Evolutionary conservation across 2,113 vertebrate genomes (phyloP), one percentile per base, ranked within the genome.

Genomic region (Sorex fumeus): DNA sequence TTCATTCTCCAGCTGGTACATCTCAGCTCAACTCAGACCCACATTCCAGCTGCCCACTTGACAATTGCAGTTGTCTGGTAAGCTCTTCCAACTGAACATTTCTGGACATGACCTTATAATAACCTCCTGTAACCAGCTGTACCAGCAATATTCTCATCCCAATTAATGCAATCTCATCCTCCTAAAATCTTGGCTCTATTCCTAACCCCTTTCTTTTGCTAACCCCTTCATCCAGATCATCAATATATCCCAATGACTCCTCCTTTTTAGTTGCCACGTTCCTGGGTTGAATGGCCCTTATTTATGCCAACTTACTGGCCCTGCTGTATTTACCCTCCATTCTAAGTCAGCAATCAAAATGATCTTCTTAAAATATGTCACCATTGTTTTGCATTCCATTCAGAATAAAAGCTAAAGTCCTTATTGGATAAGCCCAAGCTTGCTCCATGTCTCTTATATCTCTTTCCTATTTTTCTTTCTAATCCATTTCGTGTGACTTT

Each of bases 351-450:
- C 0, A 75, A 25, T 25, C 40, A 9, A 15, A 3, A 45, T 2
- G 11, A 47, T 40, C 36, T 30, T 81, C 4, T 70, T 70, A 78
- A 57, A 66, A 47, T 23, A 34, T 13, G 30, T 3, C 30, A 47
- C 2, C 1, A 3, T 91, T 47, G 15, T 74, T 91, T 93, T 86
- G 66, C 32, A 71, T 40, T 15, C 70, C 62, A 81, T 77, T 91
- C 30, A 66, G 50, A 45, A 72, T 32, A 32, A 66, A 71, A 70
- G 6, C 27, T 18, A 8, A 36, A 84, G 34, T 47, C 32, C 21
- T 67, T 30, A 30, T 8, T 32, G 57, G 53, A 70, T 30, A 69
- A 88, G 40, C 6, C 32, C 3, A 0, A n/a, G 16, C 77, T 71
- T 71, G 32, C 47, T 81, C 32, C 15, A 6, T 10, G 30, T 50